A percentile compares a stretch with the other conserved stretches of the same genome.
phyloP scores from a whole-genome alignment of 2,888 invertebrate genomes.

The Tipula confusa region DNA sequence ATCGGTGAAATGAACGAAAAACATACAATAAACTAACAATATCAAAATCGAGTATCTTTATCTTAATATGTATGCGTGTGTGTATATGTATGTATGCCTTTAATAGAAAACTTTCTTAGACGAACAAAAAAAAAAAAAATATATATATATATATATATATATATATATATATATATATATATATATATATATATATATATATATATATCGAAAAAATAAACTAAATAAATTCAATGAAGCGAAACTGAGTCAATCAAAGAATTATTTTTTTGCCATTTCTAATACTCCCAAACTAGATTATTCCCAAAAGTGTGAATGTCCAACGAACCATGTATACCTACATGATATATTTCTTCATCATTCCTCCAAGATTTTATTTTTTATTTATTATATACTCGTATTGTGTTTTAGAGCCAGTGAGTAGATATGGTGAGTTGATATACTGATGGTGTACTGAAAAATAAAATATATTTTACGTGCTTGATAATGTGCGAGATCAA shows the following conservation, averaged over 20 bases:
- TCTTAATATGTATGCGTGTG: neutral
- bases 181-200: no score
- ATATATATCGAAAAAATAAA: neutral
- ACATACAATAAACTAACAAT: neutral
- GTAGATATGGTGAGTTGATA: neutral
- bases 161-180: no score
- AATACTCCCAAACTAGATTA: neutral
- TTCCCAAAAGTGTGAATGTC: constrained; percentile 20
- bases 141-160: no score
- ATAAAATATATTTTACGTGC: constrained; percentile 16
- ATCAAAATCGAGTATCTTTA: constrained; percentile 9
- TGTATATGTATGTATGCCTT: no score
- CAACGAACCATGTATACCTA: neutral
- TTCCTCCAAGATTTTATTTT: neutral
- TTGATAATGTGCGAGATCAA: constrained; percentile 25
- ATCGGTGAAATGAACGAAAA: neutral
- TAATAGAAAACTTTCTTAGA: neutral
- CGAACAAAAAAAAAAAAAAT: no score
- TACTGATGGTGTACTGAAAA: neutral
- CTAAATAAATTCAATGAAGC: constrained; percentile 25
- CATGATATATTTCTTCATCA: neutral
- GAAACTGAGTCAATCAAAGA: constrained; percentile 20
- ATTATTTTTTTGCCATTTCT: neutral
- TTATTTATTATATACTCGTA: neutral
- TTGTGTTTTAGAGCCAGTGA: neutral